Evolutionary conservation across 2,888 invertebrate species (phyloP).

Genomic region (Agrilus mali): DNA sequence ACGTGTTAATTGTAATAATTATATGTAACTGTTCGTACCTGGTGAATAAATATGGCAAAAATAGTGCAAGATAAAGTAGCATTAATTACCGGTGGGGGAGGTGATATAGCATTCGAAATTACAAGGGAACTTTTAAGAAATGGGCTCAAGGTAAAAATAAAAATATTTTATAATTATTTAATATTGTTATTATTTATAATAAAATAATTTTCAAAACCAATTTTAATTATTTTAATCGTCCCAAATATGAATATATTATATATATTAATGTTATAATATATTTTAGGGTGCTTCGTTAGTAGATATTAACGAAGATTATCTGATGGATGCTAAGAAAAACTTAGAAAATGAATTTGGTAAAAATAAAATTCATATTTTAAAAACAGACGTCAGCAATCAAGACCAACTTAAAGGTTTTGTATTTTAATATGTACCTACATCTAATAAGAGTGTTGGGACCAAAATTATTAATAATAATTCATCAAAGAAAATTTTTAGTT

Average conservation of each 20-base stretch:
- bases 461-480: too few species aligned
- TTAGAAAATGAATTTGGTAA: slow-evolving; percentile 5
- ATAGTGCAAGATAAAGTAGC: slow-evolving; percentile 12
- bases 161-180: not conserved
- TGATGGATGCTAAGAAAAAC: not conserved
- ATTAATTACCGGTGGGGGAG: slow-evolving; percentile 16
- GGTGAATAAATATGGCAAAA: not conserved
- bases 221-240: too few species aligned
- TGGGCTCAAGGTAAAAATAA: slow-evolving; percentile 12
- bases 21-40: too few species aligned
- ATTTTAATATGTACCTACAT: not conserved
- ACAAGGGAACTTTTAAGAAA: slow-evolving; percentile 12
- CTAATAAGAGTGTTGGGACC: too few species aligned
- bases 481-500: too few species aligned
- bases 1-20: too few species aligned
- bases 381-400: slow-evolving; percentile 11
- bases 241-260: too few species aligned
- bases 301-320: slow-evolving; percentile 8
- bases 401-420: slow-evolving; percentile 13
- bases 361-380: slow-evolving; percentile 10
- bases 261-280: not conserved
- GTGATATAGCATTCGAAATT: slow-evolving; percentile 14
- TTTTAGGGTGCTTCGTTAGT: slow-evolving; percentile 12
- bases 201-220: too few species aligned
- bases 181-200: not conserved